Evolutionary conservation across 2,113 vertebrate species (phyloP).

Genomic region (Halichoerus grypus): DNA sequence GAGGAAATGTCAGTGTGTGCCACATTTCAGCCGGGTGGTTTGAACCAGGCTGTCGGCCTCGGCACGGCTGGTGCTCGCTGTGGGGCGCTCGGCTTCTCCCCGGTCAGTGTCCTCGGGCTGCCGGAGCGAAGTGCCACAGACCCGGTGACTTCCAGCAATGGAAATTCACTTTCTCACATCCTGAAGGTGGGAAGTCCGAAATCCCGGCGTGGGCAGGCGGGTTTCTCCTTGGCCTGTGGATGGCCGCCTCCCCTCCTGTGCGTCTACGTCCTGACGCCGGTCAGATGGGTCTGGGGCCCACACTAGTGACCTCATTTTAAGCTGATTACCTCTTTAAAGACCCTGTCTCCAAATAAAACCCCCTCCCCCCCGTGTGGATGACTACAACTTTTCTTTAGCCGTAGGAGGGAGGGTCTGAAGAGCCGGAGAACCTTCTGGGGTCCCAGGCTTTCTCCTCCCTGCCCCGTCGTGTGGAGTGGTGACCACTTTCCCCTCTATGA

Average conservation of each 20-base stretch:
- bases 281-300: not conserved
- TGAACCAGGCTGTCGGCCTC: not conserved
- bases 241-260: not conserved
- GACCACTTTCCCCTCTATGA: not conserved
- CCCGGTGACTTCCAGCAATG: fast-evolving
- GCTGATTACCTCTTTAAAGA: not conserved
- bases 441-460: not conserved
- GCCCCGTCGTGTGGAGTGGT: fast-evolving
- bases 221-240: not conserved
- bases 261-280: not conserved
- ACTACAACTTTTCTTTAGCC: not conserved
- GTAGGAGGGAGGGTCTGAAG: not conserved
- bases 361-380: not conserved
- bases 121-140: not conserved
- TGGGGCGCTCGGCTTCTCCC: not conserved
- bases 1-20: fast-evolving
- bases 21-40: fast-evolving
- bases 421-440: not conserved
- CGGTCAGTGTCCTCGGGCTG: not conserved
- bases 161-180: not conserved
- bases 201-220: not conserved
- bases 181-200: not conserved
- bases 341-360: not conserved
- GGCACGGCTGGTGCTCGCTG: no score
- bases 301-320: not conserved